phyloP scores from a whole-genome alignment of 2,797 vertebrate genomes.

The Chaenodraco wilsoni region DNA sequence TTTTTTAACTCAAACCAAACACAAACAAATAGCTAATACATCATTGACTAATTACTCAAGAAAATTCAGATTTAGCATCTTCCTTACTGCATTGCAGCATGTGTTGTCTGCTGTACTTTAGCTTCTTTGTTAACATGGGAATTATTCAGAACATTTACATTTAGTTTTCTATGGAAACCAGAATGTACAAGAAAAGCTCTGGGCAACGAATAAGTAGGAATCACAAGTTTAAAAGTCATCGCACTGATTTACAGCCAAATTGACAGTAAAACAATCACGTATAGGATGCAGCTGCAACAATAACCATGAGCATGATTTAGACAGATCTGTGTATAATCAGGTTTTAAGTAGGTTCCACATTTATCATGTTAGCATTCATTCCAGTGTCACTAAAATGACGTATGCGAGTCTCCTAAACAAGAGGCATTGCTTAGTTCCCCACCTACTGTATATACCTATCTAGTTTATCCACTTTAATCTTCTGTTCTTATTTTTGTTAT shows the following conservation, averaged over 20 bases:
- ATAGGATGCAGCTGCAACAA: slow-evolving; percentile 24
- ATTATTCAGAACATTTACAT: slow-evolving; percentile 47
- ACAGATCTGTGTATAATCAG: slow-evolving; percentile 24
- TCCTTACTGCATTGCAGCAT: slow-evolving; percentile 26
- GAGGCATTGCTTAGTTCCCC: slow-evolving; percentile 40
- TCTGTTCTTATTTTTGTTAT: slow-evolving; percentile 61
- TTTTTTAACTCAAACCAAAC: slow-evolving; percentile 19
- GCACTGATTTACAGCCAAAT: slow-evolving; percentile 34
- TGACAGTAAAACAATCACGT: slow-evolving; percentile 36
- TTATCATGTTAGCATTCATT: slow-evolving; percentile 28
- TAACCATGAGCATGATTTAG: slow-evolving; percentile 36
- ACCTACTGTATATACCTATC: slow-evolving; percentile 44
- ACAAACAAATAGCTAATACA: slow-evolving; percentile 26
- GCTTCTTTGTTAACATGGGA: slow-evolving; percentile 26
- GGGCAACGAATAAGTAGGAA: slow-evolving; percentile 42
- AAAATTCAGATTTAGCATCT: slow-evolving; percentile 26
- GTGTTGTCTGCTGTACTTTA: slow-evolving; percentile 17
- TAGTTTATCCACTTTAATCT: slow-evolving; percentile 47
- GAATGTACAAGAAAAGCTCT: slow-evolving; percentile 56
- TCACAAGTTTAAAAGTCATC: slow-evolving; percentile 34
- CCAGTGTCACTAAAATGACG: slow-evolving; percentile 35
- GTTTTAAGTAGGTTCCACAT: slow-evolving; percentile 26
- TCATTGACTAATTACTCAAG: slow-evolving; percentile 27
- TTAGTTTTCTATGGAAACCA: slow-evolving; percentile 36
- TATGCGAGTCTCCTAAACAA: slow-evolving; percentile 52